A percentile compares a stretch with the other conserved stretches of the same genome.
phyloP scores from a whole-genome alignment of 2,113 vertebrate species.

The Oplegnathus fasciatus region DNA sequence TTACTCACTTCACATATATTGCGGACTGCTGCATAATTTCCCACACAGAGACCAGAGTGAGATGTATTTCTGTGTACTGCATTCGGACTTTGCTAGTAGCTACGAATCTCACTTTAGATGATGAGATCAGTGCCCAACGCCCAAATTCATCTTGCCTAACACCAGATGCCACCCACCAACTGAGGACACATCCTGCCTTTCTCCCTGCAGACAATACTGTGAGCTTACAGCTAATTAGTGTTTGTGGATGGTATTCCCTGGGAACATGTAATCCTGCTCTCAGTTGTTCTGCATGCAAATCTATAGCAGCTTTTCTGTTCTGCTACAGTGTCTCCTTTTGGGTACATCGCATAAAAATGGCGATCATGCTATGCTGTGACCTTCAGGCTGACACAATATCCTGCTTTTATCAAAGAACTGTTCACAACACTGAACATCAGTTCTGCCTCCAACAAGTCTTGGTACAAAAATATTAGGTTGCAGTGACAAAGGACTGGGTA shows the following conservation, averaged over 20 bases:
- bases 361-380: neutral
- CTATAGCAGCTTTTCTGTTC: slow-evolving; percentile 25
- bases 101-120: slow-evolving; percentile 25
- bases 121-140: neutral
- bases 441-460: neutral
- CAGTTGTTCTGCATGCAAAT: slow-evolving; percentile 34
- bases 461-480: neutral
- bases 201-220: slow-evolving; percentile 47
- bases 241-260: slow-evolving; percentile 67
- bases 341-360: neutral
- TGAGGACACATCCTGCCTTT: slow-evolving; percentile 31
- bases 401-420: neutral
- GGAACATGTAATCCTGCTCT: slow-evolving; percentile 59
- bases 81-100: slow-evolving; percentile 7
- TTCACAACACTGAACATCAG: neutral
- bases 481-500: neutral
- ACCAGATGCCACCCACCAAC: slow-evolving; percentile 61
- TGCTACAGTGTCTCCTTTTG: slow-evolving; percentile 3
- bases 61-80: neutral
- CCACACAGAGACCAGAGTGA: neutral
- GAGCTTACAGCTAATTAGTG: slow-evolving; percentile 66
- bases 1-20: neutral
- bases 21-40: neutral
- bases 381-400: slow-evolving; percentile 8
- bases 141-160: slow-evolving; percentile 27